Evolutionary conservation across 2,113 vertebrate genomes (phyloP), one percentile per base, ranked within the genome.

Genomic region (Pollimyrus isidori): DNA sequence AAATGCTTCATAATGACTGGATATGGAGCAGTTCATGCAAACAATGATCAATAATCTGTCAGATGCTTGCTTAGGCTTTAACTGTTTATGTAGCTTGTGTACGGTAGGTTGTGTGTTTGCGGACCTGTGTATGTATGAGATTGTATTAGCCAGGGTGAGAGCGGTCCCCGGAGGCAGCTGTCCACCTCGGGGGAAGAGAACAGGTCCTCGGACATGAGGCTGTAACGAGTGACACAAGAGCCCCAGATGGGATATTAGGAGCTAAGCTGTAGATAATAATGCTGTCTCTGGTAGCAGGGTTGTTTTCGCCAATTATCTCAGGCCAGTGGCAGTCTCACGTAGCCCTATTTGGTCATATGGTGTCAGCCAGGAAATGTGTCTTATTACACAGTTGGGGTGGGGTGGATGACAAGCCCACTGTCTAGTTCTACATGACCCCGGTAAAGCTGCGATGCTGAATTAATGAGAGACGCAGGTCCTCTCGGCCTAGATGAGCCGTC

Each of bases 231-330:
- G 91, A 92, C 91, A 90, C 17, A 50, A 58, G 26, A 7, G 84
- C 85, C 91, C 91, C 90, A 92, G 91, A 91, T 92, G 88, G 90
- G 91, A 65, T 86, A 91, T 91, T 90, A 90, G 89, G 82, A 90
- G 86, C 15, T 87, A 89, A 90, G 84, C 88, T 88, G 89, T 50
- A 84, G 88, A 89, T 80, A 89, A 92, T 91, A 91, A 92, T 89
- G 88, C 88, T 90, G 80, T 89, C 90, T 90, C 87, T 89, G 86
- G 89, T 89, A 82, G 87, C 90, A 86, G 90, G 42, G 80, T 88
- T 89, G 88, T 89, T 91, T 87, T 84, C 87, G 86, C 87, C 89
- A 91, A 90, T 92, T 90, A 92, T 65, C 73, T 69, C 13, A 88
- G 86, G 80, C 30, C 49, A 50, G 56, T 69, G 88, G 87, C 86